Conservation (phyloP, 2,888 invertebrate genomes). For the Leptarthrus brevirostris region DNA sequence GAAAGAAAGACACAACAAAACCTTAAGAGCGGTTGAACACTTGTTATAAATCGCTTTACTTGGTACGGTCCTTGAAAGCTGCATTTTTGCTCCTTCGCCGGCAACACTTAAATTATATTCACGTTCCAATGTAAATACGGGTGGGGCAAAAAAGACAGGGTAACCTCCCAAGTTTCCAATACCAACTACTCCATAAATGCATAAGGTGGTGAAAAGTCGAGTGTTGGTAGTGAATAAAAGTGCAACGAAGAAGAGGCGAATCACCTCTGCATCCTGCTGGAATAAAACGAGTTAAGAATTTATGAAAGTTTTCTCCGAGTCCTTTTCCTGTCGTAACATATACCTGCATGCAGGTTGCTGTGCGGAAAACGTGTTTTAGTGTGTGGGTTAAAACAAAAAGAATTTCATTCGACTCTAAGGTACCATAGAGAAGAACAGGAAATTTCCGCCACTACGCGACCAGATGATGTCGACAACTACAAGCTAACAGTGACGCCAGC, state of each 20-base stretch:
- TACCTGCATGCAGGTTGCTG: constrained; percentile 22
- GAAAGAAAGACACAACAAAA: constrained; percentile 24
- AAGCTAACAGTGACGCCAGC: constrained; percentile 6
- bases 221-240: constrained; percentile 33
- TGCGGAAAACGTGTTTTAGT: too few relatives aligned
- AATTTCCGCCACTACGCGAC: background rate
- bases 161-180: background rate
- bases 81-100: background rate
- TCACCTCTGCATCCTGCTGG: constrained; percentile 39
- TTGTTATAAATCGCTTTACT: constrained; percentile 30
- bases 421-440: background rate
- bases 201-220: constrained; percentile 36
- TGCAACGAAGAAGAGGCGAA: constrained; percentile 21
- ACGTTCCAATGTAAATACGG: constrained; percentile 29
- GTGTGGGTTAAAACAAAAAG: constrained; percentile 13
- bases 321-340: background rate
- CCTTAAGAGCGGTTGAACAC: constrained; percentile 18
- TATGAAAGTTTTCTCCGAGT: constrained; percentile 23
- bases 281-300: constrained; percentile 40
- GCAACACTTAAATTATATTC: constrained; percentile 31
- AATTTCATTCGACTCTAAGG: background rate
- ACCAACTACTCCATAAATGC: constrained; percentile 36
- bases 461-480: constrained; percentile 2
- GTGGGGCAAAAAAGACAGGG: background rate
- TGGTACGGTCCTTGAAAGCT: background rate